Evolutionary conservation across 2,113 vertebrate genomes (phyloP), one percentile per base, ranked within the genome.

Genomic region (Leucoraja erinaceus): DNA sequence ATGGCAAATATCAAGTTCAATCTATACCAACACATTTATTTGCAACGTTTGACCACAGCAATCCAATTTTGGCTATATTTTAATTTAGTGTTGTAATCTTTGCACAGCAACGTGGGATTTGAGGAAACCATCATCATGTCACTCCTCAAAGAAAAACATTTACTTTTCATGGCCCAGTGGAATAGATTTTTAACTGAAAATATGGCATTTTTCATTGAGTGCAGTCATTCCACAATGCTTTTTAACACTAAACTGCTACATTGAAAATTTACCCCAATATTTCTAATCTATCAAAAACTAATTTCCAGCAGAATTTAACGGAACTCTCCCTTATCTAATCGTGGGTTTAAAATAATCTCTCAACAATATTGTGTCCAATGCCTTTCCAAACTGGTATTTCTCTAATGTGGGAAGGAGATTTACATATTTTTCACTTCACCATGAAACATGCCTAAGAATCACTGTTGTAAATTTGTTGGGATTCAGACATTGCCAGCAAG

Each of bases 1-100:
- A 81, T 81, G 38, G 18, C 38, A 81, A 81, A 78, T 78, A 78
- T 38, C 12, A 78, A 78, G 77, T 33, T 78, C 77, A 78, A 78
- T 78, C 33, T 81, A 7, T 54, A 22, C 54, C 3, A 47, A 22
- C 38, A 79, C 38, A 47, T n/a, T 31, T 3, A 3, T 38, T 79
- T 33, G 47, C 33, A 79, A 18, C 31, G 12, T 78, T 78, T 81
- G 18, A 81, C 5, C 10, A 16, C 76, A 33, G 31, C n/a, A 33
- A 38, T 16, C 78, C 38, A 54, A 54, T 81, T 81, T 47, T 47
- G 78, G 20, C 38, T 54, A 47, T 22, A 81, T 54, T 33, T 38
- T 78, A 9, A 22, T 47, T 12, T 38, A 33, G 28, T 77, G 10
- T 16, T 78, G 76, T 18, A 38, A 81, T 20, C 20, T 7, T 8